These are phyloP conservation scores for Cepaea hortensis DNA, from an alignment of 2,888 invertebrate species.

Conservation along the genomic window DNA sequence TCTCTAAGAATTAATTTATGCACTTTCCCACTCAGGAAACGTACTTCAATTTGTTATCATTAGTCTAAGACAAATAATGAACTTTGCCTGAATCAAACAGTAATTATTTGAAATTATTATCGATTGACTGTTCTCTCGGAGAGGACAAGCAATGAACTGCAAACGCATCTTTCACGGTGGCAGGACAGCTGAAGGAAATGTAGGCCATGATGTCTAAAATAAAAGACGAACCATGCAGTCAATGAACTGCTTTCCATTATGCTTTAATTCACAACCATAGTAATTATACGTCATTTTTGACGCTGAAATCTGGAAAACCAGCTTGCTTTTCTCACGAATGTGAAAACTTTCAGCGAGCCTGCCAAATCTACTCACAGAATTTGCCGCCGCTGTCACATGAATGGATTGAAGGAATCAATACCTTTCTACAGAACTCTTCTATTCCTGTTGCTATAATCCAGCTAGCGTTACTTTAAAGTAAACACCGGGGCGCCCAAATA, in stretches of 20 bases:
- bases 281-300: constrained; percentile 25
- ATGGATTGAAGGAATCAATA: not conserved
- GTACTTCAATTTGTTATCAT: no score
- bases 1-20: no score
- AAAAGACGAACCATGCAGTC: not conserved
- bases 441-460: not conserved
- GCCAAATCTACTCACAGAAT: not conserved
- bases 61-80: no score
- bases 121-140: not conserved
- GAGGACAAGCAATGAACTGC: not conserved
- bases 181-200: not conserved
- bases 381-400: constrained; percentile 19
- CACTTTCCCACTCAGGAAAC: no score
- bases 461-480: constrained; percentile 6
- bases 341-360: not conserved
- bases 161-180: not conserved
- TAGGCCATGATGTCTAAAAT: not conserved
- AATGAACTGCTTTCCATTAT: not conserved
- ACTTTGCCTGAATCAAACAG: no score
- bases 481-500: not conserved
- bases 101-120: not conserved
- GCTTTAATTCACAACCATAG: not conserved
- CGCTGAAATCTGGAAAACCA: constrained; percentile 8
- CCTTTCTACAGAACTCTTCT: not conserved
- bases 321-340: constrained; percentile 27